Evolutionary conservation across 2,797 vertebrate species (phyloP), one percentile per base, ranked within the genome.

Genomic region (Harpagifer antarcticus): DNA sequence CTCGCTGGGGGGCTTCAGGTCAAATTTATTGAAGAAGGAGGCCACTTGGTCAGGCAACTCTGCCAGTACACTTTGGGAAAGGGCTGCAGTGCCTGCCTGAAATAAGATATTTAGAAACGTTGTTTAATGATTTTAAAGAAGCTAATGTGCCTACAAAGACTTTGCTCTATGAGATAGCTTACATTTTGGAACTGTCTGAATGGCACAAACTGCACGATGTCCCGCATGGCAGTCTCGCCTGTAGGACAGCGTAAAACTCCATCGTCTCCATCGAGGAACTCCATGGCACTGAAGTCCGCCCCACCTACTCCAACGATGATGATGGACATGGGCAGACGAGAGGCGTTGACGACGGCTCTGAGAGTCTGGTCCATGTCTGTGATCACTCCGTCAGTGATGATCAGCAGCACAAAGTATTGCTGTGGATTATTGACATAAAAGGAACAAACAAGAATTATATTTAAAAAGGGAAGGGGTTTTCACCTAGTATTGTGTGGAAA

Each of bases 301-400:
- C 94, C 96, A n/a, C 98, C 98, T 27, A 99, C 97, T 2, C 98
- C 98, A 1, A 99, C 93, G 0, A 99, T 99, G 82, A 99, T 99
- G 74, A 99, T 95, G 63, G 98, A 99, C 96, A 99, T 96, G 62
- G 98, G 98, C 66, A 99, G 86, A 5, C 94, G 96, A 0, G 98
- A 95, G 33, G 98, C 98, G 12, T 93, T 95, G 56, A 99, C 97
- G 9, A 99, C 97, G 50, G 98, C 97, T 1, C 78, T 81, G 67
- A 96, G 95, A 2, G 98, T 99, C 78, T 98, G 89, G 57, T 99
- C 96, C 54, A 99, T 96, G 92, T 99, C 98, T 16, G 98, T 99
- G 94, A 99, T 99, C 67, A 98, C 97, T 2, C 98, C 97, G 53
- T 99, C 98, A 0, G 98, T 99, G 92, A 99, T 97, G 82, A 99